Evolutionary conservation across 2,888 invertebrate genomes (phyloP).

Genomic region (Lordiphosa fenestrarum): DNA sequence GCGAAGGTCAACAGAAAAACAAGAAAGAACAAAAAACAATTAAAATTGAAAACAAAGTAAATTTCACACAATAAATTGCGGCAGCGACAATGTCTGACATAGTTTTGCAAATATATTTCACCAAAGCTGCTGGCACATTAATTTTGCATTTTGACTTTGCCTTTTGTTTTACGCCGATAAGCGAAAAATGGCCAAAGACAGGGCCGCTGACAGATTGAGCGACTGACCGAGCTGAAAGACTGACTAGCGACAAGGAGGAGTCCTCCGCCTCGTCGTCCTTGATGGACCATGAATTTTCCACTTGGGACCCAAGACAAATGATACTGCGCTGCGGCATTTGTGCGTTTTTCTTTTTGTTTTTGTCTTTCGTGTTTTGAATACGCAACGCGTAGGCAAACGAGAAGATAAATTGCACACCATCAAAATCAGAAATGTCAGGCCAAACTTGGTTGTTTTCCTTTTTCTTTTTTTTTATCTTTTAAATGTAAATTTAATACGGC

Average conservation of each 20-base stretch:
- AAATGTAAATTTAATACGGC: constrained; percentile 47
- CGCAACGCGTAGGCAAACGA: constrained; percentile 1
- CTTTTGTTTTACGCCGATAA: constrained; percentile 43
- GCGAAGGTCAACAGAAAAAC: constrained; percentile 54
- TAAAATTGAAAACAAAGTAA: constrained; percentile 64
- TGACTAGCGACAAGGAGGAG: constrained; percentile 12
- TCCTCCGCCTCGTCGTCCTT: not conserved
- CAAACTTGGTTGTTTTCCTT: constrained; percentile 30
- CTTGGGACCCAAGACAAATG: constrained; percentile 48
- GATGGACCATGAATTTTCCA: constrained; percentile 12
- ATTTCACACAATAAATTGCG: constrained; percentile 53
- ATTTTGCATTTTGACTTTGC: constrained; percentile 55
- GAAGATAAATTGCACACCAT: constrained; percentile 11
- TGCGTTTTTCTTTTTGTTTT: not conserved
- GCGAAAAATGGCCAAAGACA: constrained; percentile 23
- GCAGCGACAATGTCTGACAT: constrained; percentile 22
- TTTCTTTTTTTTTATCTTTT: constrained; percentile 6
- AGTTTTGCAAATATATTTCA: constrained; percentile 27
- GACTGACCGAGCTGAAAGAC: constrained; percentile 18
- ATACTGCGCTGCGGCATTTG: constrained; percentile 34
- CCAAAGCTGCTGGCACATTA: constrained; percentile 42
- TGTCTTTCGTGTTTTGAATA: constrained; percentile 17
- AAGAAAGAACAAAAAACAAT: no score
- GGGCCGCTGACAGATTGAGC: constrained; percentile 22
- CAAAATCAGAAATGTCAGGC: constrained; percentile 10